These are phyloP conservation scores for Chrysodeixis includens DNA, from an alignment of 2,888 invertebrate genomes.

Conservation along the genomic window DNA sequence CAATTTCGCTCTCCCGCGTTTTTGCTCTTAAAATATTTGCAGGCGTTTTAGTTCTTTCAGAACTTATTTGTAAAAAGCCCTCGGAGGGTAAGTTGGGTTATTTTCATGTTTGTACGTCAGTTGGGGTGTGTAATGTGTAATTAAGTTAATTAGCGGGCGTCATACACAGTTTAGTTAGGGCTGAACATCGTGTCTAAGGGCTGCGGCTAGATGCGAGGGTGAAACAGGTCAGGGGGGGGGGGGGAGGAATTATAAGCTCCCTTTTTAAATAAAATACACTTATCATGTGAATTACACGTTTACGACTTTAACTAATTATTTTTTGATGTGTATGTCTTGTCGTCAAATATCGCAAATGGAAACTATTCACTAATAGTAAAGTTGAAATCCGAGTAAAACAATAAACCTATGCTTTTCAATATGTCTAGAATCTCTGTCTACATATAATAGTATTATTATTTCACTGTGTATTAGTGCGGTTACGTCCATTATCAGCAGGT, in stretches of 20 bases:
- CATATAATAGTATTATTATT: slow-evolving; percentile 22
- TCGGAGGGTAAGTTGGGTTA: slow-evolving; percentile 30
- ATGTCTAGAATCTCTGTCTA: slow-evolving; percentile 8
- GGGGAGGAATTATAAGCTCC: neutral
- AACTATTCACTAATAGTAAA: too few relatives aligned
- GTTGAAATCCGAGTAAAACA: too few relatives aligned
- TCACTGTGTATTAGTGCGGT: slow-evolving; percentile 42
- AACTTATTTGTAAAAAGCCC: slow-evolving; percentile 32
- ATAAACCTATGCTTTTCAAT: neutral
- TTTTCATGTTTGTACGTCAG: slow-evolving; percentile 46
- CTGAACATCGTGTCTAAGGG: slow-evolving; percentile 36
- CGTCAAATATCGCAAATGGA: neutral
- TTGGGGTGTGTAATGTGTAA: slow-evolving; percentile 53
- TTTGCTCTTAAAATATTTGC: slow-evolving; percentile 45
- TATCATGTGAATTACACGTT: neutral
- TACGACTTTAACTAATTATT: neutral
- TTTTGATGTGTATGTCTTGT: neutral
- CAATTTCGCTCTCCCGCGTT: slow-evolving; percentile 25
- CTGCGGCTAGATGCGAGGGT: slow-evolving; percentile 33
- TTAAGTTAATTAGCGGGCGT: slow-evolving; percentile 57
- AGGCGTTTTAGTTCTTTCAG: slow-evolving; percentile 42
- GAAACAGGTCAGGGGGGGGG: slow-evolving; percentile 20
- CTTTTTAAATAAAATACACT: slow-evolving; percentile 1
- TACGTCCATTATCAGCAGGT: slow-evolving; percentile 43
- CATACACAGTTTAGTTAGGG: slow-evolving; percentile 40